Conservation (phyloP, 30 jellyfish, hydroid and myxozoan species). For the Aurelia aurita complex sp. Pacific region DNA sequence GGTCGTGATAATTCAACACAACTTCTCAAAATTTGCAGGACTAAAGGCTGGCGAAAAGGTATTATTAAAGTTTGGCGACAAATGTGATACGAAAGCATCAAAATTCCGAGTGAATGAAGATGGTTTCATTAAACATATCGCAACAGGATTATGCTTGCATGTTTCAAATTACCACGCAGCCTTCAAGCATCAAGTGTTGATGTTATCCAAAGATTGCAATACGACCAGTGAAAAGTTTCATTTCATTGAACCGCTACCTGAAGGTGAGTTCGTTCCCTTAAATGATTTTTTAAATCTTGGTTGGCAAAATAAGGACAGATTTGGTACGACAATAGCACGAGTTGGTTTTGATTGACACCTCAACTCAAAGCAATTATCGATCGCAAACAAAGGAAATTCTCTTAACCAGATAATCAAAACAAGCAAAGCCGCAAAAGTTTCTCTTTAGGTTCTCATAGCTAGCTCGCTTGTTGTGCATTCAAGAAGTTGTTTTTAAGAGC, state of each 20-base stretch:
- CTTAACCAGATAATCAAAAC: no score
- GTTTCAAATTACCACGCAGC: neutral
- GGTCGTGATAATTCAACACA: neutral
- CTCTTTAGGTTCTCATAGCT: no score
- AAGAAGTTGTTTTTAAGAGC: no score
- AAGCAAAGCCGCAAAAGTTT: no score
- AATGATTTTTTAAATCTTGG: neutral
- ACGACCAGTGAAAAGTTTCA: conserved; percentile 1
- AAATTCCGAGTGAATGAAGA: neutral
- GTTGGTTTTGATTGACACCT: no score
- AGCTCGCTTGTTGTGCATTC: no score
- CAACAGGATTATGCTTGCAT: conserved; percentile 21
- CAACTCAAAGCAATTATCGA: no score
- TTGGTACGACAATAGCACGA: no score
- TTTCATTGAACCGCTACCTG: conserved; percentile 10
- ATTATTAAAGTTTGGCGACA: neutral
- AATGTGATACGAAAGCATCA: neutral
- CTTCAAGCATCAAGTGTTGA: neutral
- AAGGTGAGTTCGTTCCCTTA: neutral
- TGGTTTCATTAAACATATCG: neutral
- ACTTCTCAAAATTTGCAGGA: neutral
- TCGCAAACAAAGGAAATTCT: no score
- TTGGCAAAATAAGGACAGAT: neutral
- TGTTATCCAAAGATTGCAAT: conserved; percentile 1
- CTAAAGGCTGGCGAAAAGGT: neutral